Evolutionary conservation across 2,797 vertebrate species (phyloP).

Genomic region (Diglossa cyanea): DNA sequence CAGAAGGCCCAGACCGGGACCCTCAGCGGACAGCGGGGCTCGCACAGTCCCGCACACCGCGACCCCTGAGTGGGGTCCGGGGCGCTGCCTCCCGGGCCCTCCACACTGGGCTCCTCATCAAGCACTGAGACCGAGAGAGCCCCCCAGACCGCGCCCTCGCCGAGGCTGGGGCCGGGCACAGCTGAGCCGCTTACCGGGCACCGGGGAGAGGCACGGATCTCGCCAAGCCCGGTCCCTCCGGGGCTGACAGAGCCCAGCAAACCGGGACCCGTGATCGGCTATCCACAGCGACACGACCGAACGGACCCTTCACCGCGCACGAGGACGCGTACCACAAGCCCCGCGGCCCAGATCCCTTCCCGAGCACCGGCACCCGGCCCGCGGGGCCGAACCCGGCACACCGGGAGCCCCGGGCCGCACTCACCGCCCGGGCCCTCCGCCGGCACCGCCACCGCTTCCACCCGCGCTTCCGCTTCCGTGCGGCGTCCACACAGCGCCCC

Average conservation of each 20-base stretch:
- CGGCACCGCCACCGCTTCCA: not conserved
- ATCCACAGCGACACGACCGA: too few relatives aligned
- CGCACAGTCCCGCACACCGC: not conserved
- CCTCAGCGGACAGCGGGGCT: not conserved
- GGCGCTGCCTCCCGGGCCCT: not conserved
- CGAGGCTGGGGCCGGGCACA: not conserved
- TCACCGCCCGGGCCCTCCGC: not conserved
- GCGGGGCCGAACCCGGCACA: not conserved
- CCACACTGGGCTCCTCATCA: not conserved
- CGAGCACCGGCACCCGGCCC: not conserved
- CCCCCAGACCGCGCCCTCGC: not conserved
- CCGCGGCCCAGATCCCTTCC: not conserved
- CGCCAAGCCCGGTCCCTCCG: too few relatives aligned
- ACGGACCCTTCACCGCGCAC: not conserved
- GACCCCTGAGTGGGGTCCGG: rapidly evolving
- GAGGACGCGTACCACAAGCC: not conserved
- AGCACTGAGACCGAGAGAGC: rapidly evolving
- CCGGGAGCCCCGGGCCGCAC: not conserved
- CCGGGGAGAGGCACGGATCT: not conserved
- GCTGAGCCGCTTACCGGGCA: not conserved
- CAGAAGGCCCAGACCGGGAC: not conserved
- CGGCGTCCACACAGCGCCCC: not conserved
- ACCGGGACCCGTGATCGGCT: not conserved
- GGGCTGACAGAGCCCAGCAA: not conserved
- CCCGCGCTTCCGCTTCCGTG: not conserved